These are phyloP conservation scores for Carcina quercana DNA, from an alignment of 2,888 invertebrate genomes.

Conservation along the genomic window DNA sequence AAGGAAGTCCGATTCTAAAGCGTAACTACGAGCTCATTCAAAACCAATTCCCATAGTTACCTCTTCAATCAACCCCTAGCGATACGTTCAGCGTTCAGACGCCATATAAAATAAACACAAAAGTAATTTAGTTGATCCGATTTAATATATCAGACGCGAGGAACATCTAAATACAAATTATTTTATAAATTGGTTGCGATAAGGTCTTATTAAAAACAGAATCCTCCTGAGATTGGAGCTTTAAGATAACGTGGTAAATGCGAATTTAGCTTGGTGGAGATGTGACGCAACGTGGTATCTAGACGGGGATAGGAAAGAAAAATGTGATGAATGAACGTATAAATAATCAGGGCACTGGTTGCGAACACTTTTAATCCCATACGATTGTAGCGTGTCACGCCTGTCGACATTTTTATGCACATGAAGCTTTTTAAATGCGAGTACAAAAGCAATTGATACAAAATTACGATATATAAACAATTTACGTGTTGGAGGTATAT, in stretches of 20 bases:
- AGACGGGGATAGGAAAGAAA: constrained; percentile 29
- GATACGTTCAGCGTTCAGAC: too few relatives aligned
- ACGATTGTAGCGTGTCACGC: too few relatives aligned
- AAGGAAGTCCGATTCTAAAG: too few relatives aligned
- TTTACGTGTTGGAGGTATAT: too few relatives aligned
- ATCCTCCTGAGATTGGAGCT: constrained; percentile 18
- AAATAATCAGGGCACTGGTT: constrained; percentile 38
- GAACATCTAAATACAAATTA: constrained; percentile 22
- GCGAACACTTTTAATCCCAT: constrained; percentile 43
- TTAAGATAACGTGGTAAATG: constrained; percentile 18
- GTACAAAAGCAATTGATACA: too few relatives aligned
- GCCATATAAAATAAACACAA: constrained; percentile 11
- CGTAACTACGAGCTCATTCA: too few relatives aligned
- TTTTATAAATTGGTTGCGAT: constrained; percentile 18
- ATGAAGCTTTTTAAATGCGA: too few relatives aligned
- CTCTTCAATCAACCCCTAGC: too few relatives aligned
- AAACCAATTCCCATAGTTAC: too few relatives aligned
- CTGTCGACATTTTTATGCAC: too few relatives aligned
- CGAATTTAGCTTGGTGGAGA: constrained; percentile 21
- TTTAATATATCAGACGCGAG: constrained; percentile 23
- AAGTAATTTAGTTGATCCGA: constrained; percentile 14
- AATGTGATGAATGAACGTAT: constrained; percentile 49
- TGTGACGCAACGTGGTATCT: constrained; percentile 10
- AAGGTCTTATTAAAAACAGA: constrained; percentile 15
- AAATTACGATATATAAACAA: too few relatives aligned